Conservation (phyloP, 1,140 invertebrate species). For the Sminthurinus signatus region DNA sequence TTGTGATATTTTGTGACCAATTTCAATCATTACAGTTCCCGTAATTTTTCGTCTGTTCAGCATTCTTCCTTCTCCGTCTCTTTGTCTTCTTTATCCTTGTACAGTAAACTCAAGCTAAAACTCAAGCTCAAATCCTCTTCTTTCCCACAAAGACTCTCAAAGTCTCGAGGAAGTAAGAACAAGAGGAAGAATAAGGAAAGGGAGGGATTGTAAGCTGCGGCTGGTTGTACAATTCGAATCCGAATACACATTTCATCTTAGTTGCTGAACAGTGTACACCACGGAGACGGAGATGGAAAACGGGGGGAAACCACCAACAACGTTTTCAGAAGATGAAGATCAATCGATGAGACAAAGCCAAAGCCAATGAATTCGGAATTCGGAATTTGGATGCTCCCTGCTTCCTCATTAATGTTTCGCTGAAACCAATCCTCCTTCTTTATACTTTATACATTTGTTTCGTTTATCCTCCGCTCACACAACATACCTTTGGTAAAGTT, state of each 20-base stretch:
- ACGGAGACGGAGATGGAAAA: background rate
- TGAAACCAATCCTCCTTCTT: background rate
- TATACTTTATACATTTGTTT: background rate
- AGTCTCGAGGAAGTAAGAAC: too few species aligned
- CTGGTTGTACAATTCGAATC: too few species aligned
- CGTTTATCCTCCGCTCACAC: too few species aligned
- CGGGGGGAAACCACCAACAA: background rate
- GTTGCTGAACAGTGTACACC: too few species aligned
- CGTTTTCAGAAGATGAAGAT: background rate
- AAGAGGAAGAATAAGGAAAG: too few species aligned
- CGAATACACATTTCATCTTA: too few species aligned
- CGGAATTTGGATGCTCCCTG: background rate
- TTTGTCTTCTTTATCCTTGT: background rate
- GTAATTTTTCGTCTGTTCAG: constrained; percentile 21
- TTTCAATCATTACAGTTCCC: constrained; percentile 27
- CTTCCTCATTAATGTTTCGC: constrained; percentile 27
- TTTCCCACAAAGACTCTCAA: background rate
- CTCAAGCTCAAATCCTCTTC: background rate
- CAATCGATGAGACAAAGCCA: background rate
- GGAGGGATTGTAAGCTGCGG: too few species aligned
- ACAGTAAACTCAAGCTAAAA: too few species aligned
- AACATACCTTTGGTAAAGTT: background rate
- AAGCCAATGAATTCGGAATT: background rate
- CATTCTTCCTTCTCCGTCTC: constrained; percentile 10
- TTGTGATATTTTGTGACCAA: constrained; percentile 28